Conservation (phyloP, 2,888 invertebrate genomes). For the Lasioglossum vierecki region DNA sequence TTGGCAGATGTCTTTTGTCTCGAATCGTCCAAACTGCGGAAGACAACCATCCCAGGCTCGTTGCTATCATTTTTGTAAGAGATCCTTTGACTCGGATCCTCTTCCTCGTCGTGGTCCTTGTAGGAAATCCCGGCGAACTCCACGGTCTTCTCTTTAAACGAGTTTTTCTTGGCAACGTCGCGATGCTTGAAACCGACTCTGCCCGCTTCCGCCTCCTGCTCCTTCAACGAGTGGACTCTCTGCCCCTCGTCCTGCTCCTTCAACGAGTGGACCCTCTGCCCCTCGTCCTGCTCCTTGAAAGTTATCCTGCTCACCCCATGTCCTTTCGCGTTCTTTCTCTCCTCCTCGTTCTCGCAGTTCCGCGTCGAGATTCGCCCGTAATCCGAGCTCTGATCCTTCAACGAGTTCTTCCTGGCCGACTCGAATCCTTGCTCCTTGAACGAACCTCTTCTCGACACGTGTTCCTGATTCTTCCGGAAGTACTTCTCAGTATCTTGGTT, state of each 20-base stretch:
- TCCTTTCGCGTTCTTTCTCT: constrained; percentile 54
- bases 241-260: constrained; percentile 44
- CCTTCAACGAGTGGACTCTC: constrained; percentile 57
- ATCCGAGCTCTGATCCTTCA: constrained; percentile 53
- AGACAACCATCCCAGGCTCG: constrained; percentile 27
- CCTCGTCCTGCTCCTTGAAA: constrained; percentile 65
- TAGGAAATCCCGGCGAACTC: constrained; percentile 54
- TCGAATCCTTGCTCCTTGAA: constrained; percentile 57
- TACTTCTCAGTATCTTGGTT: constrained; percentile 46
- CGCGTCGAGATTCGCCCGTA: constrained; percentile 62
- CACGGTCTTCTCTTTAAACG: constrained; percentile 57
- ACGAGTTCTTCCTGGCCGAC: constrained; percentile 35
- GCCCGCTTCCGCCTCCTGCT: constrained; percentile 35
- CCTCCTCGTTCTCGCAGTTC: constrained; percentile 61
- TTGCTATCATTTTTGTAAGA: constrained; percentile 14
- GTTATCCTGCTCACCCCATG: constrained; percentile 65
- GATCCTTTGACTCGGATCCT: constrained; percentile 14
- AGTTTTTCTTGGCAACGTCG: constrained; percentile 50
- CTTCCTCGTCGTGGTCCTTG: constrained; percentile 44
- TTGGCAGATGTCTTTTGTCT: constrained; percentile 49
- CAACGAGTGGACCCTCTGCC: constrained; percentile 59
- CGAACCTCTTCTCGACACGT: constrained; percentile 52
- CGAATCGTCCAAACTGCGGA: constrained; percentile 43
- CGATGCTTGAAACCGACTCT: constrained; percentile 49
- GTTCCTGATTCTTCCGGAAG: constrained; percentile 51